These are phyloP conservation scores for Oreortyx pictus DNA, from an alignment of 2,797 vertebrate species.

Conservation along the genomic window DNA sequence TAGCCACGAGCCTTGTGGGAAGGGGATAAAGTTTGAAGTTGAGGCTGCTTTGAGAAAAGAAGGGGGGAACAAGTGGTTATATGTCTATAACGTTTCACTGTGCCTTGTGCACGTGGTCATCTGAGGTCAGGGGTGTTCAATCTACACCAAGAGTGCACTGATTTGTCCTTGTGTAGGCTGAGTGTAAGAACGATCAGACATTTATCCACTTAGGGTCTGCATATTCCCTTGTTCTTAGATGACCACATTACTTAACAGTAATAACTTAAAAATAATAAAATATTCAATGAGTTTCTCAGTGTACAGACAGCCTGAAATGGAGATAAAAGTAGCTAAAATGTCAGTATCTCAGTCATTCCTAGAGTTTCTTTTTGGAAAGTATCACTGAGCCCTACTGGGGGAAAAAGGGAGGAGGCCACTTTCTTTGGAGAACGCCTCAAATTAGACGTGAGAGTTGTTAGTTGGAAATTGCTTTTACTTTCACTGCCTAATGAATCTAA, in stretches of 20 bases:
- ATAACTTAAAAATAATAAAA: too few species aligned
- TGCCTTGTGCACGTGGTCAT: rapidly evolving
- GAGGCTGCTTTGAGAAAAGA: rapidly evolving
- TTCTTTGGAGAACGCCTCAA: background rate
- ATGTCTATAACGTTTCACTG: background rate
- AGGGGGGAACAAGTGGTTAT: rapidly evolving
- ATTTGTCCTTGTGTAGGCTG: rapidly evolving
- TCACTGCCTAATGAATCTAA: background rate
- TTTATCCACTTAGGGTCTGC: rapidly evolving
- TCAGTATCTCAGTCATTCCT: background rate
- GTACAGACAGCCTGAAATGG: background rate
- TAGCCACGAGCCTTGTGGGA: background rate
- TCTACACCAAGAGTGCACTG: background rate
- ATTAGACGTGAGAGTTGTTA: background rate
- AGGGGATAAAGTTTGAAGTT: background rate
- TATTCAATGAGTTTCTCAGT: background rate
- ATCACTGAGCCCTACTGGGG: too few species aligned
- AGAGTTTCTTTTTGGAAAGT: background rate
- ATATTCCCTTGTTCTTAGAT: background rate
- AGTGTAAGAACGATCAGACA: background rate
- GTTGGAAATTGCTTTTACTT: background rate
- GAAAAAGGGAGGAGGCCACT: background rate
- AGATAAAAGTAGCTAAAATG: background rate
- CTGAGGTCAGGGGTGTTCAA: background rate
- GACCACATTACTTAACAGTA: background rate